Base-by-base conservation (phyloP, 2,113 vertebrate species). In the Alosa alosa region DNA sequence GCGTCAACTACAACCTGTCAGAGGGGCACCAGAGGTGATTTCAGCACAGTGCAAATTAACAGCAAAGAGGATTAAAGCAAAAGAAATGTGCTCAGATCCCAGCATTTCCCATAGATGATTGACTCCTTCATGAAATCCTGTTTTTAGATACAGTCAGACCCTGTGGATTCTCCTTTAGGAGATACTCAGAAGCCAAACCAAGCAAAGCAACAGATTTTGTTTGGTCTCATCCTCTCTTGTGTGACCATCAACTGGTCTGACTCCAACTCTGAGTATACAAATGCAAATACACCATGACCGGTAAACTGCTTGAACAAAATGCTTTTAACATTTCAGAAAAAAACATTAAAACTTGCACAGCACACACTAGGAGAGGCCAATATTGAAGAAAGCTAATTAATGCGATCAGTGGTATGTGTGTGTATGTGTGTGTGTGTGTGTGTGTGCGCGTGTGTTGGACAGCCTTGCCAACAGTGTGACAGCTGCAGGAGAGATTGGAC, bases 1-100 rank as follows among this genome's bases (percentile, higher is more conserved):
- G 60, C 36, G 1, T 90, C 88, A 41, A 99, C 92, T 0, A 91
- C 1, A 0, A 99, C 88, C 97, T 99, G 83, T 81, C 89, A 84
- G 46, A 11, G 39, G 82, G 45, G 20, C 10, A 31, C 31, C 1
- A 46, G 72, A 88, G 0, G 7, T 20, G 13, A 25, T 2, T 31
- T 81, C 13, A 31, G 72, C 31, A 82, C 60, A 84, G 20, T 82
- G n/a, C 17, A 17, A 13, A 82, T 78, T 52, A 22, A 44, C 20
- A 41, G 83, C 52, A 15, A 55, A 75, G 6, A 86, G 20, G 25
- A 0, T 50, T n/a, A 15, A 78, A 36, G 11, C 31, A 78, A 39
- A 36, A 78, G 13, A 78, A 78, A 39, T 13, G 36, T 15, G 4
- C 36, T 78, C 15, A 10, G 9, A 78, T 39, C 39, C 72, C 13